These are phyloP conservation scores for Caenorhabditis brenneri DNA, from an alignment of 1,140 invertebrate genomes.

Conservation along the genomic window DNA sequence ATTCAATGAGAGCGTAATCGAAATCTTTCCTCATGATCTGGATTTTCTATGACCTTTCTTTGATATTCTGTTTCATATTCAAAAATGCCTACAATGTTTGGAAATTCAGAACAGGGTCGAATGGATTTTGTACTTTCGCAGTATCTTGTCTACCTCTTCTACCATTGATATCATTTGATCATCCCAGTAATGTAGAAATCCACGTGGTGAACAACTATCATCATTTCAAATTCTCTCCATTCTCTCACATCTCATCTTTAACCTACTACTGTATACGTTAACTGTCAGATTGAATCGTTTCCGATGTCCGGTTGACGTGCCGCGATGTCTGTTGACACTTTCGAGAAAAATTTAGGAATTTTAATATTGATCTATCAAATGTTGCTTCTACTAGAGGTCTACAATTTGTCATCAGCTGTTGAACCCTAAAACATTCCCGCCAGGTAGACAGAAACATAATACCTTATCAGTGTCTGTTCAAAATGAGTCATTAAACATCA, in stretches of 20 bases:
- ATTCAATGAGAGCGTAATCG: too few relatives aligned
- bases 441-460: too few relatives aligned
- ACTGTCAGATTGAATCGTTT: conserved; percentile 32
- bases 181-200: background rate
- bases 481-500: background rate
- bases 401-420: too few relatives aligned
- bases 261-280: background rate
- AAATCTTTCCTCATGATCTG: too few relatives aligned
- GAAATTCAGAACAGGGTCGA: too few relatives aligned
- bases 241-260: background rate
- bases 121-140: background rate
- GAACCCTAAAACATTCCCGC: too few relatives aligned
- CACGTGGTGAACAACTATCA: background rate
- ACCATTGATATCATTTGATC: background rate
- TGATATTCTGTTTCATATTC: too few relatives aligned
- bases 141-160: background rate
- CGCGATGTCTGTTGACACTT: conserved; percentile 1
- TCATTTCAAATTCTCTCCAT: background rate
- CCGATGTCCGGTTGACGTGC: background rate
- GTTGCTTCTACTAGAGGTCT: too few relatives aligned
- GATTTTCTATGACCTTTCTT: too few relatives aligned
- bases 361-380: background rate
- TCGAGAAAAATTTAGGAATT: background rate
- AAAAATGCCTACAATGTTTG: too few relatives aligned
- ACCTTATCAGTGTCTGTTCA: background rate